Evolutionary conservation across 2,888 invertebrate species (phyloP).

Genomic region (Cacoxenus indagator): DNA sequence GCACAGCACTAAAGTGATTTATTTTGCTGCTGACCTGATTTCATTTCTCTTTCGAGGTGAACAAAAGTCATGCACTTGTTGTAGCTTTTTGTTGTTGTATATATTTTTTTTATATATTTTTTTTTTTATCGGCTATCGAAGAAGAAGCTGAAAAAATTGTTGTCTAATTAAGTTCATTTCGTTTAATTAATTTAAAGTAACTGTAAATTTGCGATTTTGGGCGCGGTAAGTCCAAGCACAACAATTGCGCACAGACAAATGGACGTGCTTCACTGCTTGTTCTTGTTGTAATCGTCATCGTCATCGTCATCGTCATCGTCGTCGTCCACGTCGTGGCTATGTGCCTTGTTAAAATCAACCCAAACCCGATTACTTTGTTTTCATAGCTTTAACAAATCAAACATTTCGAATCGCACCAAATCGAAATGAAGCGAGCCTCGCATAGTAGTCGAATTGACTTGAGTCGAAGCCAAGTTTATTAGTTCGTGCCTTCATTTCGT

Average conservation of each 20-base stretch:
- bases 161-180: constrained; percentile 67
- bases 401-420: neutral
- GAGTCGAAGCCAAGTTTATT: constrained; percentile 59
- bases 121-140: neutral
- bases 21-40: constrained; percentile 48
- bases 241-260: constrained; percentile 16
- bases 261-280: neutral
- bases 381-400: neutral
- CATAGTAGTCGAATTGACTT: neutral
- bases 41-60: constrained; percentile 50
- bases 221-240: constrained; percentile 52
- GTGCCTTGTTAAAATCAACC: neutral
- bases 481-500: constrained; percentile 70
- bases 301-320: constrained; percentile 10
- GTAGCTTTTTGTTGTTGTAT: constrained; percentile 24
- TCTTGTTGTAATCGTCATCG: neutral
- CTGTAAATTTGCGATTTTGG: constrained; percentile 63
- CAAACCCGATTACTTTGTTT: neutral
- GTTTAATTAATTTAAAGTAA: constrained; percentile 69
- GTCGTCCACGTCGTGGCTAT: neutral
- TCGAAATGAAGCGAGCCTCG: neutral
- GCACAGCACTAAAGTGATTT: constrained; percentile 23
- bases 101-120: constrained; percentile 43
- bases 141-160: constrained; percentile 46
- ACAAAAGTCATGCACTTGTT: constrained; percentile 60